Base-by-base conservation (phyloP, 2,888 invertebrate species). In the Axea sp. region DNA sequence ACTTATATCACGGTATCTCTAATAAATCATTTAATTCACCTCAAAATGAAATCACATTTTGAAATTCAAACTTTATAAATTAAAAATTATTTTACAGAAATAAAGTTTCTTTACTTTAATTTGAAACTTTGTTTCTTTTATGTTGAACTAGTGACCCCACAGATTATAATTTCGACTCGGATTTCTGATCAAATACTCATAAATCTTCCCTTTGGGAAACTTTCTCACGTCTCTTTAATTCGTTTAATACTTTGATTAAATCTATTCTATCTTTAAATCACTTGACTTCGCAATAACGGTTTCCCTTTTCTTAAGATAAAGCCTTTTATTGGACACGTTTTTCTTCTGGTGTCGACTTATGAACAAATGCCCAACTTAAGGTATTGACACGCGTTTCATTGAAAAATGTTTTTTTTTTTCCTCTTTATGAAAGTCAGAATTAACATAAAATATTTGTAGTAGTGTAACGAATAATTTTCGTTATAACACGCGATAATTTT, bases 201-300 rank as follows among this genome's bases (percentile, higher is more conserved):
- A 51, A 51, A 51, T 51, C 53, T 35, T 12, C 5, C 17, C 11
- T 3, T 15, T 6, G 45, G 15, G 17, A 26, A 59, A 59, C 26
- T 45, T 59, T 59, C 57, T 26, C 28, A 47, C 59, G 17, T 37
- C 43, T 17, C 35, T 17, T 47, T 35, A 35, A 47, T 59, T 45
- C 37, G 26, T 26, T 45, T 59, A 37, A 59, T 59, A 59, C 59
- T 59, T 47, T 59, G 28, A 59, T 59, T 45, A 35, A 59, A 59
- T 59, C 59, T 45, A 12, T 59, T 7, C 26, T 15, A 35, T 45
- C 45, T 59, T 47, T 35, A 33, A 47, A 59, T 59, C 57, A 26
- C 57, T 59, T 15, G 57, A 33, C 33, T 45, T 22, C 26, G 43
- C 43, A 59, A 59, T 59, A 59, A 57, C 31, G 9, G 39, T 39